phyloP scores from a whole-genome alignment of 1,140 invertebrate species.

The Phthorimaea operculella region DNA sequence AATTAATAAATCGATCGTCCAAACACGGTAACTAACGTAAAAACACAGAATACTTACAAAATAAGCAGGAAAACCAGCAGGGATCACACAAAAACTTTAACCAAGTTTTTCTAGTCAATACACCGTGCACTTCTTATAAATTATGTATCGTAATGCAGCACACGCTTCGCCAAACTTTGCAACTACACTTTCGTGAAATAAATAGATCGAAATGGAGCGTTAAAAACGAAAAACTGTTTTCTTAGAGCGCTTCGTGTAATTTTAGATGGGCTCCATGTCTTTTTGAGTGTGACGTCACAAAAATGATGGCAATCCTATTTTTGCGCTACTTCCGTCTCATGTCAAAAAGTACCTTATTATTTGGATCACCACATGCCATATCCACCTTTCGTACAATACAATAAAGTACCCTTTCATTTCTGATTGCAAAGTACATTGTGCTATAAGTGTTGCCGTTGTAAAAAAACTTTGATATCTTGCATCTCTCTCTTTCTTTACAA shows the following conservation, averaged over 20 bases:
- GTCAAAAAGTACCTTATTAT: slow-evolving; percentile 22
- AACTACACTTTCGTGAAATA: slow-evolving; percentile 36
- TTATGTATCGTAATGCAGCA: slow-evolving; percentile 28
- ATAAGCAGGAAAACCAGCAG: slow-evolving; percentile 36
- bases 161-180: slow-evolving; percentile 37
- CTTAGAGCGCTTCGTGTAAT: slow-evolving; percentile 52
- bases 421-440: not conserved
- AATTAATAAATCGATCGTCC: slow-evolving; percentile 39
- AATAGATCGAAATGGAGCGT: slow-evolving; percentile 44
- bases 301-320: slow-evolving; percentile 66
- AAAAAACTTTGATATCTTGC: not conserved
- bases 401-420: not conserved
- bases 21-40: slow-evolving; percentile 34
- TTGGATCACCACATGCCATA: not conserved
- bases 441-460: not conserved
- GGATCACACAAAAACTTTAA: slow-evolving; percentile 27
- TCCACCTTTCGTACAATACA: not conserved
- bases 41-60: slow-evolving; percentile 54
- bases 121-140: slow-evolving; percentile 19
- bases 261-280: slow-evolving; percentile 57
- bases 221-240: slow-evolving; percentile 47
- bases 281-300: slow-evolving; percentile 56
- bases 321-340: slow-evolving; percentile 55
- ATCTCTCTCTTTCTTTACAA: not conserved
- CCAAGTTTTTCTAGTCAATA: slow-evolving; percentile 24